Percentiles rank a stretch among this genome's conserved stretches.
These are phyloP conservation scores for Napeogenes sylphis DNA, from an alignment of 2,888 invertebrate species.

Conservation along the genomic window DNA sequence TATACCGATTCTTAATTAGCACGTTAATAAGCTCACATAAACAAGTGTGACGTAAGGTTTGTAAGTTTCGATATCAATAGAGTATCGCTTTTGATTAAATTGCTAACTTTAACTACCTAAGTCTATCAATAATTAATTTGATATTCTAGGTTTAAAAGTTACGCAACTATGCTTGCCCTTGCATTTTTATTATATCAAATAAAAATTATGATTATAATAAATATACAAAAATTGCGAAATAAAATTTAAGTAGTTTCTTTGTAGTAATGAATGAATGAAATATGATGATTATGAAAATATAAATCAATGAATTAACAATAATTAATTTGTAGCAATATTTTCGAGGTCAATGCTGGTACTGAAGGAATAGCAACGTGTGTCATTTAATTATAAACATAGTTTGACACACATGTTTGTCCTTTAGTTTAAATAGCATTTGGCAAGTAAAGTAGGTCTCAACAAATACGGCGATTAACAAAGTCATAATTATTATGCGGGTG, in stretches of 20 bases:
- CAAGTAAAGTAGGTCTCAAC: conserved; percentile 18
- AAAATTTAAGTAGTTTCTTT: too few species aligned
- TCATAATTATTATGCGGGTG: conserved; percentile 3
- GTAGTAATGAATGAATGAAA: too few species aligned
- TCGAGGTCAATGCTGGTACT: conserved; percentile 4
- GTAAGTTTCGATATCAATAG: neutral
- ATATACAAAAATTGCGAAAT: too few species aligned
- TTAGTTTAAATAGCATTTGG: conserved; percentile 20
- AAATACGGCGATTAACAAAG: conserved; percentile 11
- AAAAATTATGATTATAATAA: too few species aligned
- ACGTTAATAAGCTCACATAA: neutral
- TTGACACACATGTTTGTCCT: conserved; percentile 23
- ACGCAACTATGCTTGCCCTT: too few species aligned
- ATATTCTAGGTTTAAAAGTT: too few species aligned
- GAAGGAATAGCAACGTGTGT: conserved; percentile 2
- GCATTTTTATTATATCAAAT: too few species aligned
- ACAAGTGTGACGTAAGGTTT: neutral
- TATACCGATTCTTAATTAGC: too few species aligned
- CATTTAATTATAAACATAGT: conserved; percentile 18
- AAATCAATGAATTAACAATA: neutral
- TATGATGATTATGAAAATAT: neutral
- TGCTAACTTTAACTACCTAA: too few species aligned
- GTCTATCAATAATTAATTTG: too few species aligned
- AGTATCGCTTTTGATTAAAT: neutral
- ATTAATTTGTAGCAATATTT: neutral